phyloP scores from a whole-genome alignment of 1,140 invertebrate species.

The Leptonema lineaticorne region DNA sequence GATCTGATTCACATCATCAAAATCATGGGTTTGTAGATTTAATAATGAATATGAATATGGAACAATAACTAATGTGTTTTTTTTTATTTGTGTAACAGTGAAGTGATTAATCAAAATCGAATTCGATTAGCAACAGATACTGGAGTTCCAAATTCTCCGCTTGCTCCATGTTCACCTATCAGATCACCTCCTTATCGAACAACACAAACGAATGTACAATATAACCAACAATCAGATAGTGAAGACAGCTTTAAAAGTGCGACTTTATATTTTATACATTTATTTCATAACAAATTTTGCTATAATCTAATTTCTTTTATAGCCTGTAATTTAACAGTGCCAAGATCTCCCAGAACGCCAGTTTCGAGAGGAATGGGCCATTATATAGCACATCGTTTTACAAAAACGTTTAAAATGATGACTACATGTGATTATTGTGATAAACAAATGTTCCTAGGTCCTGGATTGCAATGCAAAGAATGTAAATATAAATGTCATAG shows the following conservation, averaged over 20 bases:
- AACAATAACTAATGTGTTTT: neutral
- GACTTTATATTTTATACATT: slow-evolving; percentile 15
- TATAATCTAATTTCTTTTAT: slow-evolving; percentile 37
- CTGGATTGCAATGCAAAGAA: slow-evolving; percentile 86
- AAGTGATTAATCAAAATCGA: slow-evolving; percentile 42
- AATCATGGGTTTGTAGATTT: slow-evolving; percentile 9
- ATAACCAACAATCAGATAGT: slow-evolving; percentile 49
- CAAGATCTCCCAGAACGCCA: slow-evolving; percentile 75
- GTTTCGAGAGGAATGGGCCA: slow-evolving; percentile 80
- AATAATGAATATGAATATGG: neutral
- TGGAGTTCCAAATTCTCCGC: slow-evolving; percentile 53
- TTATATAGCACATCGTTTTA: slow-evolving; percentile 88
- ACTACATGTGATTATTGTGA: slow-evolving; percentile 88
- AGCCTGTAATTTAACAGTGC: slow-evolving; percentile 60
- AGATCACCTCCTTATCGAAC: slow-evolving; percentile 63
- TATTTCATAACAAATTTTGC: neutral
- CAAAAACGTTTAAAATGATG: slow-evolving; percentile 84
- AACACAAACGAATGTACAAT: slow-evolving; percentile 39
- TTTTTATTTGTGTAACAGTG: neutral
- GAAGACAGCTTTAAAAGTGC: slow-evolving; percentile 60
- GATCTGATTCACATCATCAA: neutral
- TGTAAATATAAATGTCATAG: slow-evolving; percentile 93
- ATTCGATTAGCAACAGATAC: slow-evolving; percentile 71
- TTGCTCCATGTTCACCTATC: slow-evolving; percentile 57
- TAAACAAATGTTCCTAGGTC: slow-evolving; percentile 87